phyloP scores from a whole-genome alignment of 2,797 vertebrate species.

The Columba guinea region DNA sequence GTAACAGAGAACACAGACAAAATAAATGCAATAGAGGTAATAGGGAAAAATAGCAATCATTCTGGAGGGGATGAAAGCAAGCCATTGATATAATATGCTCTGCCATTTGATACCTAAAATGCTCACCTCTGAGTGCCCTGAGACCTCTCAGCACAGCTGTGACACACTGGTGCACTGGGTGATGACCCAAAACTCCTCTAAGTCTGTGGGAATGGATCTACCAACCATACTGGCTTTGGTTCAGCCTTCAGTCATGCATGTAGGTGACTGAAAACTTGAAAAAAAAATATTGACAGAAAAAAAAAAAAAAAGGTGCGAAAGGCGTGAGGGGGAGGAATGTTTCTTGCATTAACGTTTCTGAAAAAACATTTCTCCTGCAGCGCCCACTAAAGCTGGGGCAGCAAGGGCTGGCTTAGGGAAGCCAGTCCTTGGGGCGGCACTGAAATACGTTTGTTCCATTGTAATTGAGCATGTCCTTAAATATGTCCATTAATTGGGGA shows the following conservation, averaged over 20 bases:
- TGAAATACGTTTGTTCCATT: neutral
- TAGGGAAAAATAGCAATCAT: neutral
- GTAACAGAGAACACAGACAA: neutral
- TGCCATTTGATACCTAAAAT: neutral
- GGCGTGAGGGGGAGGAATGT: neutral
- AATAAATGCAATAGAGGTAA: neutral
- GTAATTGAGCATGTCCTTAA: neutral
- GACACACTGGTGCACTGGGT: rapidly evolving
- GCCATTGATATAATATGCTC: neutral
- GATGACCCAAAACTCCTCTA: neutral
- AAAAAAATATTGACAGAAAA: neutral
- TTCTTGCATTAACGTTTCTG: neutral
- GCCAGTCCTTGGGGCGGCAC: rapidly evolving
- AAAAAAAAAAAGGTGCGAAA: neutral
- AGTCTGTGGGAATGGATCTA: neutral
- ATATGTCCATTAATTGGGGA: neutral
- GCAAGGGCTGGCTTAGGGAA: neutral
- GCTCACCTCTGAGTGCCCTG: neutral
- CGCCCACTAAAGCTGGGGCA: neutral
- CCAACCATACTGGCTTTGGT: neutral
- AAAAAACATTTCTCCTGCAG: neutral
- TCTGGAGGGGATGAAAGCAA: neutral
- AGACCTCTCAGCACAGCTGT: neutral
- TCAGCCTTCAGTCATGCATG: neutral
- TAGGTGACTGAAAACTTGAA: neutral